phyloP scores from a whole-genome alignment of 2,888 invertebrate species.

The Xanthorhoe designata region DNA sequence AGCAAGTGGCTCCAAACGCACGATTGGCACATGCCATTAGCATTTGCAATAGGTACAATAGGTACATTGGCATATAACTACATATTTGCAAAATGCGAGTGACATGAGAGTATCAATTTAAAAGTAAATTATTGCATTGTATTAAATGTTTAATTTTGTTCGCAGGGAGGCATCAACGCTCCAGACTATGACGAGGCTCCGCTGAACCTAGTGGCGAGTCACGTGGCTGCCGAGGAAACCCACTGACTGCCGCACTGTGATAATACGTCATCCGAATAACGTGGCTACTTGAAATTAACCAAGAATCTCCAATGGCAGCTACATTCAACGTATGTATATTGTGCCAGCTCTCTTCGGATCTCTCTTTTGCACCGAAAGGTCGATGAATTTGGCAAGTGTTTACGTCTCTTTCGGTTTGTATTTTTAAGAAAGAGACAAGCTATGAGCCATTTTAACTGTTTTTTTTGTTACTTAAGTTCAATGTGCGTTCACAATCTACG shows the following conservation, averaged over 20 bases:
- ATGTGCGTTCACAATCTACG: slow-evolving; percentile 38
- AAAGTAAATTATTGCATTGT: no score
- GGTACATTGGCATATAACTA: no score
- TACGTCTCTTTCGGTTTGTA: slow-evolving; percentile 22
- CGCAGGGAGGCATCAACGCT: slow-evolving; percentile 72
- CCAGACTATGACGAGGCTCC: slow-evolving; percentile 87
- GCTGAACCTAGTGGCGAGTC: slow-evolving; percentile 89
- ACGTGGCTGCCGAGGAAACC: slow-evolving; percentile 87
- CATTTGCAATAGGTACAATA: no score
- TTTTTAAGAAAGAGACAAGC: slow-evolving; percentile 19
- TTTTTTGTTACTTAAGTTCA: slow-evolving; percentile 37
- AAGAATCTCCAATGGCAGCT: slow-evolving; percentile 23
- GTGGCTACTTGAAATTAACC: slow-evolving; percentile 4
- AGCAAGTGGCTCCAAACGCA: no score
- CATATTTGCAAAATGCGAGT: no score
- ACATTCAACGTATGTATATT: slow-evolving; percentile 14
- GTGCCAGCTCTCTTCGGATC: slow-evolving; percentile 26
- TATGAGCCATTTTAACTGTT: slow-evolving; percentile 27
- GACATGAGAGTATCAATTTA: no score
- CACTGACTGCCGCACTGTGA: slow-evolving; percentile 69
- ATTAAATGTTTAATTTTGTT: slow-evolving; percentile 31
- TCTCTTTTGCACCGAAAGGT: slow-evolving; percentile 11
- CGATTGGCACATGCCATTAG: no score
- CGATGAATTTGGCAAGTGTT: background rate
- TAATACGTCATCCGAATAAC: slow-evolving; percentile 42